Percentiles rank a stretch among this genome's conserved stretches.
These are phyloP conservation scores for Eupithecia subumbrata DNA, from an alignment of 2,888 invertebrate genomes.

Conservation along the genomic window DNA sequence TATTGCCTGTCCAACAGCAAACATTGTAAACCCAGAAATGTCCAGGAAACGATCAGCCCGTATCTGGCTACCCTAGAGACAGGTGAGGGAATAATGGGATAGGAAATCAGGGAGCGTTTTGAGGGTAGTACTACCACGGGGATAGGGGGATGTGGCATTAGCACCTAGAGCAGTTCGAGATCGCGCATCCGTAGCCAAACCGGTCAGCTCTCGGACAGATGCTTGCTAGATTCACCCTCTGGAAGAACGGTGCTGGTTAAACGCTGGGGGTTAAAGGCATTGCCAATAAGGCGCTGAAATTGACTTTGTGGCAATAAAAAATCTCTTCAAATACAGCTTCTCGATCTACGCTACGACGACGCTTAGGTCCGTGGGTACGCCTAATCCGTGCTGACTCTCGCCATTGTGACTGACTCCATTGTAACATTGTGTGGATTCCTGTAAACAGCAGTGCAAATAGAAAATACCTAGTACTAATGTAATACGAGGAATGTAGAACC, in stretches of 20 bases:
- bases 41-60: too few species aligned
- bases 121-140: neutral
- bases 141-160: neutral
- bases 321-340: neutral
- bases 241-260: too few species aligned
- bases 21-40: too few species aligned
- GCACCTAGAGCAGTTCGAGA: neutral
- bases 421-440: neutral
- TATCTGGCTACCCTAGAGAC: too few species aligned
- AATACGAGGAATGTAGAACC: neutral
- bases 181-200: too few species aligned
- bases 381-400: too few species aligned
- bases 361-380: too few species aligned
- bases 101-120: too few species aligned
- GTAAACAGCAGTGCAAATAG: neutral
- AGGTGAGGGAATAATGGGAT: neutral
- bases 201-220: too few species aligned
- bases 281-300: neutral
- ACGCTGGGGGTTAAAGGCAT: too few species aligned
- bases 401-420: neutral
- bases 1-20: too few species aligned
- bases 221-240: too few species aligned
- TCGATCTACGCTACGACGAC: neutral
- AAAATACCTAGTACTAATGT: neutral
- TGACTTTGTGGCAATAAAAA: neutral